Evolutionary conservation across 2,888 invertebrate genomes (phyloP), one percentile per base, ranked within the genome.

Genomic region (Pasiphila rectangulata): DNA sequence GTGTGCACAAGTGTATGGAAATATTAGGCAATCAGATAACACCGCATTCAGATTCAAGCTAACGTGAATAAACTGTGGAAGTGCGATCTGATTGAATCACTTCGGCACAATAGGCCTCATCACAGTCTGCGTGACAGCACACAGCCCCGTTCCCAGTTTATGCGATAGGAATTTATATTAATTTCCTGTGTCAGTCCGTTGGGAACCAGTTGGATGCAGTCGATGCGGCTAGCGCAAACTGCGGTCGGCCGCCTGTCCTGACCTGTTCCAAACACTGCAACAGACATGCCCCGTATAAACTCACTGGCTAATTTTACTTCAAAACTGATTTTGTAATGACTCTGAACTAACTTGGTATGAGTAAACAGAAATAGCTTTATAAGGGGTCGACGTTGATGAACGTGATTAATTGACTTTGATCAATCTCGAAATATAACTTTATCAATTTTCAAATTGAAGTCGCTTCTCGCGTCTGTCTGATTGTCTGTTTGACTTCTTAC

Each of bases 91-190:
- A 83, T 82, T 76, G 75, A 77, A 77, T 77, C 75, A 72, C 70
- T 73, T 66, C 69, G 67, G 63, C 71, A 81, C 80, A 84, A 83
- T 83, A 73, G 79, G 75, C 73, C 69, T 82, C 81, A 83, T 83
- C 82, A 82, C 75, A 65, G 76, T 60, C 66, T 61, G 68, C 61
- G 69, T 74, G 75, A 72, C 69, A 67, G 69, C 65, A 67, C 71
- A 74, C 60, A 66, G 70, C 66, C 62, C 71, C 67, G 62, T 75
- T 77, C 64, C 67, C 67, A 79, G 80, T 80, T 77, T 77, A 77
- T 79, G 83, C 78, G 75, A 82, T 81, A 75, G 76, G 79, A 83
- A 84, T 85, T 85, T 83, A 83, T 85, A 86, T 85, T 85, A 83
- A 85, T 85, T 86, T 85, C 83, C 85, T 82, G 81, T 79, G 77